Base-by-base conservation (phyloP, 2,797 vertebrate species). In the Poeciliopsis presidionis region DNA sequence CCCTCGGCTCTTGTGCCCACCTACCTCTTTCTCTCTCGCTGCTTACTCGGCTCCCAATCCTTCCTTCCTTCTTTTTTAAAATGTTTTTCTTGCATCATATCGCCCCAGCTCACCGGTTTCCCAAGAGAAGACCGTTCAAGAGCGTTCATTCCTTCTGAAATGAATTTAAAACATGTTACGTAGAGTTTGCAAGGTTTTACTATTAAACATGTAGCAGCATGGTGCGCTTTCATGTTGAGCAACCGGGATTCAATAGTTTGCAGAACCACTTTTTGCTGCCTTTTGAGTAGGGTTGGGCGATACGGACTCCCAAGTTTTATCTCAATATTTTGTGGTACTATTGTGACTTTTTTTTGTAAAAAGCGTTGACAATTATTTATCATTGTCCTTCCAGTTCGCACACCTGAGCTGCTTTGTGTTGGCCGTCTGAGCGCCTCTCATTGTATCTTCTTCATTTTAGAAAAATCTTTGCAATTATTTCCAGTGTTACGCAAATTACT, bases 1-100 rank as follows among this genome's bases (percentile, higher is more conserved):
- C 79, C 80, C 90, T 90, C 61, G 82, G 91, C 89, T 84, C 75
- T 14, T 74, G 25, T 25, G 57, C 82, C 75, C 75, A 39, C 76
- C 79, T 2, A 43, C 85, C 79, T 78, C 81, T 83, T 80, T 88
- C 79, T 82, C 77, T 82, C 77, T 80, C 71, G 57, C 78, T 86
- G 70, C 67, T 57, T 75, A 53, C 69, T 80, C 73, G 51, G 5
- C 30, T 69, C 65, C 7, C 11, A 2, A n/a, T 69, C 61, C 46
- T 13, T 30, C 49, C 49, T 51, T 51, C 49, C 0, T 8, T 51
- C 5, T 49, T 49, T 49, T 22, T 51, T 36, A 11, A 39, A 39
- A 53, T 36, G 47, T 63, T 51, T 57, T 36, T 46, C 33, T 55
- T 74, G 47, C 8, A 47, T 72, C 57, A 53, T 73, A 9, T 46